These are phyloP conservation scores for Pseudachorutes palmiensis DNA, from an alignment of 1,140 invertebrate species.

Conservation along the genomic window DNA sequence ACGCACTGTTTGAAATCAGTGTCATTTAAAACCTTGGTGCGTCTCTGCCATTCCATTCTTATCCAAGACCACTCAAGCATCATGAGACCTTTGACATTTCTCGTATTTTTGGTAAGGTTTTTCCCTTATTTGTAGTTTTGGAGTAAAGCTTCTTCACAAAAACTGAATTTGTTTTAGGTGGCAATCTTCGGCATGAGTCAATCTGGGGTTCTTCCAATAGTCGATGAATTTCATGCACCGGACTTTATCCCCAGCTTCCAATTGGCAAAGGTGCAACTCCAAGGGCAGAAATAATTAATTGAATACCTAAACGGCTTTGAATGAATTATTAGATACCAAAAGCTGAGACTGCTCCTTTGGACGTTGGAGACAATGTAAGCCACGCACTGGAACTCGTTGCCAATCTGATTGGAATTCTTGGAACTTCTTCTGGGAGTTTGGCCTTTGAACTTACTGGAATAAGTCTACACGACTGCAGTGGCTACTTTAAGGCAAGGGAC, in stretches of 20 bases:
- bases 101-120: too few species aligned
- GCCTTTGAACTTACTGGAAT: slow-evolving; percentile 24
- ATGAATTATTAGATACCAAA: not conserved
- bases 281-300: too few species aligned
- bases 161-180: not conserved
- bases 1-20: too few species aligned
- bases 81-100: too few species aligned
- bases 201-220: not conserved
- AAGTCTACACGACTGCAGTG: slow-evolving; percentile 18
- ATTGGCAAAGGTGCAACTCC: not conserved
- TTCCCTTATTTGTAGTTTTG: too few species aligned
- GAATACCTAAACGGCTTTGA: too few species aligned
- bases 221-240: not conserved
- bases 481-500: slow-evolving; percentile 15
- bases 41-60: too few species aligned
- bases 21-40: too few species aligned
- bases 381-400: slow-evolving; percentile 14
- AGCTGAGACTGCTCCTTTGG: slow-evolving; percentile 10
- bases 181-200: not conserved
- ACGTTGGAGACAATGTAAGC: slow-evolving; percentile 2
- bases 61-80: too few species aligned
- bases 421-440: not conserved
- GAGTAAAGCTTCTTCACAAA: too few species aligned
- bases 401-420: slow-evolving; percentile 13
- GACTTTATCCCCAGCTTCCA: not conserved